Percentiles rank a stretch among this genome's conserved stretches.
phyloP scores from a whole-genome alignment of 2,113 vertebrate genomes.

The Orcinus orca region DNA sequence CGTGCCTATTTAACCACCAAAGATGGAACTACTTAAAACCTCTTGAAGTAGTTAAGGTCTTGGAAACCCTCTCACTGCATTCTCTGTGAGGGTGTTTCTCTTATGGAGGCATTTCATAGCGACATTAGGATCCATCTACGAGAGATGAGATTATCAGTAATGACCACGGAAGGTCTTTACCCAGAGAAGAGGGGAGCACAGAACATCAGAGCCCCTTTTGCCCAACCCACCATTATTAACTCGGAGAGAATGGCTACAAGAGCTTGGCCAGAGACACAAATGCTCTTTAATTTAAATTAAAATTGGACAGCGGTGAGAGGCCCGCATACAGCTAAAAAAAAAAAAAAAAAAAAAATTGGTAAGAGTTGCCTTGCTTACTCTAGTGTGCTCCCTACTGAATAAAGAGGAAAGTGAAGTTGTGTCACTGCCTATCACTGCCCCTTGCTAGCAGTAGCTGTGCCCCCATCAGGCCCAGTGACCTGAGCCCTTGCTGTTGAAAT shows the following conservation, averaged over 20 bases:
- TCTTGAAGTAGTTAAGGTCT: not conserved
- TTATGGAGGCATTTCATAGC: not conserved
- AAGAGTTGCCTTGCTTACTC: not conserved
- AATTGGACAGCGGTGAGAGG: not conserved
- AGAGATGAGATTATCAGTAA: not conserved
- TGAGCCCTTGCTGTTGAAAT: conserved; percentile 48
- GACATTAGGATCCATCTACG: not conserved
- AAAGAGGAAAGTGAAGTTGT: conserved; percentile 25
- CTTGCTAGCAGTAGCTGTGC: conserved; percentile 3
- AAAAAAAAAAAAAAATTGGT: not conserved
- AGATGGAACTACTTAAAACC: not conserved
- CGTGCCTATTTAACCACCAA: not conserved
- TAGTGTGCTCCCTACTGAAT: not conserved
- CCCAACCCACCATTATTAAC: not conserved
- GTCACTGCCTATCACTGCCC: not conserved
- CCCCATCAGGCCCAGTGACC: conserved; percentile 35
- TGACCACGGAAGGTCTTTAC: not conserved
- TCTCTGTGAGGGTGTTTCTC: not conserved
- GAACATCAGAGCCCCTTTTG: not conserved
- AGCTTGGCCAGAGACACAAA: not conserved
- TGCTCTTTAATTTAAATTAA: not conserved
- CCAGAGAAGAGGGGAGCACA: not conserved
- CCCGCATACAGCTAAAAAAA: too few relatives aligned
- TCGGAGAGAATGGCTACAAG: not conserved
- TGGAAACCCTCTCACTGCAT: not conserved